Conservation (phyloP, 1,140 invertebrate genomes). For the Drosophila tristis region DNA sequence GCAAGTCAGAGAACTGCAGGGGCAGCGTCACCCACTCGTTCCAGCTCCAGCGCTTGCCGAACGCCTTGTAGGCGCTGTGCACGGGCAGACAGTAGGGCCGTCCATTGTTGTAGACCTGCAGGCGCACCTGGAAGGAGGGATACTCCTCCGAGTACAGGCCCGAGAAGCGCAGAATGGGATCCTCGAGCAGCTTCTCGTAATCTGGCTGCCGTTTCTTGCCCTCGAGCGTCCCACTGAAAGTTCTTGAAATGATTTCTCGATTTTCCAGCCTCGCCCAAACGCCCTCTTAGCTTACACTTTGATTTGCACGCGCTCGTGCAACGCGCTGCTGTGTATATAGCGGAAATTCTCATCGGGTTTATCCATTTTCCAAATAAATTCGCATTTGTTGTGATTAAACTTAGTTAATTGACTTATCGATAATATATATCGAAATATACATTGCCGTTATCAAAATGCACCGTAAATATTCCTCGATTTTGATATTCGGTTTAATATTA, state of each 20-base stretch:
- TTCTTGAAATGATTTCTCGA: not conserved
- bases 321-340: conserved; percentile 95
- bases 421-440: no score
- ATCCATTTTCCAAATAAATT: conserved; percentile 61
- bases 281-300: conserved; percentile 91
- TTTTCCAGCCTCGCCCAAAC: not conserved
- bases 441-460: no score
- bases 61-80: conserved; percentile 96
- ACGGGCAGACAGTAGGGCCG: conserved; percentile 94
- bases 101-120: conserved; percentile 94
- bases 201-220: conserved; percentile 93
- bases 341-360: conserved; percentile 90
- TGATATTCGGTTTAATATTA: no score
- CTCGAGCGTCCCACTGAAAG: conserved; percentile 94
- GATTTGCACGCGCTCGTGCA: conserved; percentile 94
- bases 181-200: conserved; percentile 93
- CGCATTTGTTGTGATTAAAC: conserved; percentile 2
- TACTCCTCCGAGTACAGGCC: conserved; percentile 92
- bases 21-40: conserved; percentile 98
- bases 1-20: conserved; percentile 95
- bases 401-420: no score
- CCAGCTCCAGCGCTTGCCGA: conserved; percentile 97
- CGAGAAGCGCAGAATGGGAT: conserved; percentile 96
- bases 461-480: no score
- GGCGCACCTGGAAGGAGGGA: conserved; percentile 94